Conservation (phyloP, 2,113 vertebrate genomes). For the Zingel zingel region DNA sequence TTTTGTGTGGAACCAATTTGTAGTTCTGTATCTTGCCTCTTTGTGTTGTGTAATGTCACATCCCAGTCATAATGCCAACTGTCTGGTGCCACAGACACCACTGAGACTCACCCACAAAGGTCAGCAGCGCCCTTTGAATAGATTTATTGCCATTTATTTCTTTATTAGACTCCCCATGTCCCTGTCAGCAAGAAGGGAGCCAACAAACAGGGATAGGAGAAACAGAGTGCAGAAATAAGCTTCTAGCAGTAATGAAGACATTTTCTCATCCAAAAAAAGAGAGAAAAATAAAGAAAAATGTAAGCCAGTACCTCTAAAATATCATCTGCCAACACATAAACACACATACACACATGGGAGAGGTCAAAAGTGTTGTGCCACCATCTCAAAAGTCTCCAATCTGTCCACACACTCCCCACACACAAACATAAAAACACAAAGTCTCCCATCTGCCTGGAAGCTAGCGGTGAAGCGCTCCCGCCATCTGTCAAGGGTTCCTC, state of each 20-base stretch:
- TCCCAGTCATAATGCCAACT: conserved; percentile 54
- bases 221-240: background rate
- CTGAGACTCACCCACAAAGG: conserved; percentile 72
- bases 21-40: conserved; percentile 29
- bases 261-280: background rate
- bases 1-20: conserved; percentile 39
- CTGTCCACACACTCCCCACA: conserved; percentile 24
- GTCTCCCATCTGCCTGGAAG: conserved; percentile 34
- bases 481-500: conserved; percentile 52
- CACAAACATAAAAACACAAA: conserved; percentile 31
- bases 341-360: conserved; percentile 1
- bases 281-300: background rate
- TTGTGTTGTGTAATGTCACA: conserved; percentile 65
- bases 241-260: background rate
- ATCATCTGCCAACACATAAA: conserved; percentile 2
- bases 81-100: conserved; percentile 60
- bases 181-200: conserved; percentile 8
- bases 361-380: conserved; percentile 25
- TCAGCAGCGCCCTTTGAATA: conserved; percentile 64
- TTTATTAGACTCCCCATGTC: conserved; percentile 38
- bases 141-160: conserved; percentile 50
- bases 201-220: background rate
- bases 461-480: conserved; percentile 22
- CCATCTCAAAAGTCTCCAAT: conserved; percentile 28
- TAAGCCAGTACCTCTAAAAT: background rate